Evolutionary conservation across 2,113 vertebrate species (phyloP).

Genomic region (Orthonyx spaldingii): DNA sequence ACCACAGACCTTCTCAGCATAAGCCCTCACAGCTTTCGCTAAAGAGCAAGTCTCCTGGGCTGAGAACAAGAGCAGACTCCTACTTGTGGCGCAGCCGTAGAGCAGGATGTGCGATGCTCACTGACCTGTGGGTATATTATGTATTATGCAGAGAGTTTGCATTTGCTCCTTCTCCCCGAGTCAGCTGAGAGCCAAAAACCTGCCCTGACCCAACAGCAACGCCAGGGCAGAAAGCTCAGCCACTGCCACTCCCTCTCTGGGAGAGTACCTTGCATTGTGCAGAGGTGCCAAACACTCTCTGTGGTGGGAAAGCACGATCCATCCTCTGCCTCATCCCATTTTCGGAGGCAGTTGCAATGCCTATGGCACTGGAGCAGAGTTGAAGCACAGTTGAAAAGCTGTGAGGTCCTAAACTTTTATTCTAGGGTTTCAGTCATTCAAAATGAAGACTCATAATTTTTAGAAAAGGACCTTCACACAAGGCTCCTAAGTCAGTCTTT

Average conservation of each 20-base stretch:
- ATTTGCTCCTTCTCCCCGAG: background rate
- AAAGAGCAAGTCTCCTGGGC: constrained; percentile 20
- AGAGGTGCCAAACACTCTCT: background rate
- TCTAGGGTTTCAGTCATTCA: background rate
- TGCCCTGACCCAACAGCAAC: background rate
- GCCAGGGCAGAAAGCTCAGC: background rate
- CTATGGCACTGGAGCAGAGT: background rate
- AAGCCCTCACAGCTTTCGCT: background rate
- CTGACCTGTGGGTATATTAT: constrained; percentile 17
- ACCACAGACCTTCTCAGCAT: background rate
- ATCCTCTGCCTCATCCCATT: background rate
- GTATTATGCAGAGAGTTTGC: background rate
- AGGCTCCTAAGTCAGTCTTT: background rate
- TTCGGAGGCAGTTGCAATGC: background rate
- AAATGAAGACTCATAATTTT: background rate
- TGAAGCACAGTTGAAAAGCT: background rate
- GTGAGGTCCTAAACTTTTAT: background rate
- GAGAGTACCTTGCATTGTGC: background rate
- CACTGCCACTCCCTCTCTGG: rapidly evolving
- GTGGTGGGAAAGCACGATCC: background rate
- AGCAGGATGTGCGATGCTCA: background rate
- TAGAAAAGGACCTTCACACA: background rate
- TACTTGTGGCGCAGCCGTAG: background rate
- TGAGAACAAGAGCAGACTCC: background rate
- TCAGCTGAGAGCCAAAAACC: background rate